These are phyloP conservation scores for Rhodeus uyekii DNA, from an alignment of 2,797 vertebrate species.

Conservation along the genomic window DNA sequence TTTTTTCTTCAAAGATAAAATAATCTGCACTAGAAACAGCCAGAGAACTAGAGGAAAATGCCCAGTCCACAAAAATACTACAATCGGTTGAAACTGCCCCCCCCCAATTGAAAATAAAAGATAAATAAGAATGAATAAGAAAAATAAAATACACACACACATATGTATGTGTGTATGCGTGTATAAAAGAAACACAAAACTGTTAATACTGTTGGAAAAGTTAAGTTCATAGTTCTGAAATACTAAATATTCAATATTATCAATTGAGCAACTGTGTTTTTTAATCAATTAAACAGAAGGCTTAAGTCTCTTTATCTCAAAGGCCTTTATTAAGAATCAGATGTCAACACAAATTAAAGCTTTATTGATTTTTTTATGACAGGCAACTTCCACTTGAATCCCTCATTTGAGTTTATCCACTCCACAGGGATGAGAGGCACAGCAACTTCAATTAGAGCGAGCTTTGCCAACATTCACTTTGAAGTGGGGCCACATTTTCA, in stretches of 20 bases:
- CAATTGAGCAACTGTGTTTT: background rate
- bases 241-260: background rate
- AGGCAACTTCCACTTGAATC: background rate
- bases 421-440: background rate
- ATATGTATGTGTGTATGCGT: too few species aligned
- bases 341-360: background rate
- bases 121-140: background rate
- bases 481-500: conserved; percentile 18
- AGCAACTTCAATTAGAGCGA: conserved; percentile 22
- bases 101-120: background rate
- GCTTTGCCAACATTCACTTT: conserved; percentile 33
- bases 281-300: background rate
- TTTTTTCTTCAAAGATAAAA: background rate
- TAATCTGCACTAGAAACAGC: background rate
- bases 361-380: conserved; percentile 21
- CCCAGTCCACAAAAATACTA: background rate
- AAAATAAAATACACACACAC: too few species aligned
- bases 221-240: background rate
- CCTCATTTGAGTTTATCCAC: background rate
- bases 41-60: background rate
- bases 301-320: background rate
- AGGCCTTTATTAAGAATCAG: background rate
- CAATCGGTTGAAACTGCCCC: too few species aligned
- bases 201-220: background rate
- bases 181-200: background rate